phyloP scores from a whole-genome alignment of 2,113 vertebrate species.

The Megaleporinus macrocephalus region DNA sequence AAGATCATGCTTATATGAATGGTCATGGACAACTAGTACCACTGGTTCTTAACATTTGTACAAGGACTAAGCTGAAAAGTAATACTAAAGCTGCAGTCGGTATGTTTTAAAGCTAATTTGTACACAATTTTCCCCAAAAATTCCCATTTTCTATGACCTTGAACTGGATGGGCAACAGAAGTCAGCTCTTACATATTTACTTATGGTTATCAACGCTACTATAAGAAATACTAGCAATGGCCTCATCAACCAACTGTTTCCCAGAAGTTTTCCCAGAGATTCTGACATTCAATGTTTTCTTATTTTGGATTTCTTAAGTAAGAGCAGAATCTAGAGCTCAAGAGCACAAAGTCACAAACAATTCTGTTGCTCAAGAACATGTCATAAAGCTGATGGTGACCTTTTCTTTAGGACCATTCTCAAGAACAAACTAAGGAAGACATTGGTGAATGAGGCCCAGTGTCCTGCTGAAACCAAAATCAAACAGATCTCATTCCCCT shows the following conservation, averaged over 20 bases:
- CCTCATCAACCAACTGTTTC: too few species aligned
- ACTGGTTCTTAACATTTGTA: background rate
- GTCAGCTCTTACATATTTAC: background rate
- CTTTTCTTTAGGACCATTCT: too few species aligned
- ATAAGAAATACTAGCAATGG: background rate
- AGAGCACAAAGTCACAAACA: too few species aligned
- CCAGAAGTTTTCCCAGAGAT: too few species aligned
- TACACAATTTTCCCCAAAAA: background rate
- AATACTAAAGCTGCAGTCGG: background rate
- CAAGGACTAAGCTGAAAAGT: background rate
- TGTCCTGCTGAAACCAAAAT: background rate
- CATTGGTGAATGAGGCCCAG: too few species aligned
- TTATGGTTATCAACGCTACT: background rate
- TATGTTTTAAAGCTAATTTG: background rate
- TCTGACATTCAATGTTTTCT: too few species aligned
- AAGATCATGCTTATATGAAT: background rate
- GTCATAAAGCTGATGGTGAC: too few species aligned
- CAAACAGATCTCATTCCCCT: background rate
- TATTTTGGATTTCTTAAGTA: too few species aligned
- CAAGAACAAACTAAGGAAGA: too few species aligned
- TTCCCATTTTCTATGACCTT: background rate
- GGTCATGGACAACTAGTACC: background rate
- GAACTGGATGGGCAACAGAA: background rate
- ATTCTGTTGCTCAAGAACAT: too few species aligned
- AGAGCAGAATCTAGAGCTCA: too few species aligned